Evolutionary conservation across 2,113 vertebrate genomes (phyloP).

Genomic region (Galbula dea): DNA sequence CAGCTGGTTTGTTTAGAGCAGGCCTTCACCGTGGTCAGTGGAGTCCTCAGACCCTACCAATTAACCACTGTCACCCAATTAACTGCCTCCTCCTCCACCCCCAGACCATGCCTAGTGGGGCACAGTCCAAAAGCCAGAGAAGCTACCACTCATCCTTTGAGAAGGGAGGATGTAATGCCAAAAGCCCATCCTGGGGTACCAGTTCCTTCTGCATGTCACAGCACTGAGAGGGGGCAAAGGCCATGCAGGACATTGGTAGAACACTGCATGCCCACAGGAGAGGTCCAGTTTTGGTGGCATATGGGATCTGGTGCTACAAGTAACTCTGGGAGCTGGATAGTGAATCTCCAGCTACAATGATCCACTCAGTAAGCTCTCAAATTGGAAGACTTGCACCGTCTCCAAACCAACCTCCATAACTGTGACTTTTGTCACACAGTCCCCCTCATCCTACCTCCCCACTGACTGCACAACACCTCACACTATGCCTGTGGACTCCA

Average conservation of each 20-base stretch:
- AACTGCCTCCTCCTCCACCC: not conserved
- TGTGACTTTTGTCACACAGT: not conserved
- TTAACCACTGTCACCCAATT: not conserved
- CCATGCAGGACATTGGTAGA: rapidly evolving
- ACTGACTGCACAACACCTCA: not conserved
- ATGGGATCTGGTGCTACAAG: not conserved
- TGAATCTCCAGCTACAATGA: not conserved
- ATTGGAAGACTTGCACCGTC: not conserved
- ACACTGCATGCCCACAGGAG: not conserved
- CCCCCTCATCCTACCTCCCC: not conserved
- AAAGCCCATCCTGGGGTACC: rapidly evolving
- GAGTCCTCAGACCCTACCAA: rapidly evolving
- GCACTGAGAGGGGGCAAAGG: not conserved
- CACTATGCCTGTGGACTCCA: not conserved
- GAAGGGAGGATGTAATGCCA: not conserved
- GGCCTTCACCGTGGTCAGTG: not conserved
- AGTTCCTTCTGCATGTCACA: not conserved
- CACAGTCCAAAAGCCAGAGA: not conserved
- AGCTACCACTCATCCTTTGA: not conserved
- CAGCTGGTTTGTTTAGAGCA: not conserved
- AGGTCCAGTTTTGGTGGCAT: not conserved
- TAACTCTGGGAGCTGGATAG: not conserved
- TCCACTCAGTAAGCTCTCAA: not conserved
- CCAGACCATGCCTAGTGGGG: not conserved
- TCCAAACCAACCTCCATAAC: not conserved